These are phyloP conservation scores for Hipparchia semele DNA, from an alignment of 2,888 invertebrate species.

Conservation along the genomic window DNA sequence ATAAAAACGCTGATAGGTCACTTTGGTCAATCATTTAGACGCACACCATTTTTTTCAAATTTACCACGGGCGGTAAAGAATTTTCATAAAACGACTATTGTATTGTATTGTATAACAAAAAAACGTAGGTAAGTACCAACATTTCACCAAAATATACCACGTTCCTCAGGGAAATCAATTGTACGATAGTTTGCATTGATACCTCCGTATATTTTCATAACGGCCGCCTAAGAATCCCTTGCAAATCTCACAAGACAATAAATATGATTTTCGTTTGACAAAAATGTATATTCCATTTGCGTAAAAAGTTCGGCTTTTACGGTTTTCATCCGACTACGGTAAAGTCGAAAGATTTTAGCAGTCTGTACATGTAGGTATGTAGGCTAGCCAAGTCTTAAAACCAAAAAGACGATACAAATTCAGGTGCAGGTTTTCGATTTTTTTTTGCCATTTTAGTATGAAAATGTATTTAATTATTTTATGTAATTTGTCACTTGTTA, in stretches of 20 bases:
- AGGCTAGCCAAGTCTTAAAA: no score
- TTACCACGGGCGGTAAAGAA: not conserved
- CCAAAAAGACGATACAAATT: no score
- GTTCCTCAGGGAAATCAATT: conserved; percentile 61
- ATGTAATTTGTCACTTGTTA: no score
- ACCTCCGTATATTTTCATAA: conserved; percentile 59
- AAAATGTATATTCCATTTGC: conserved; percentile 21
- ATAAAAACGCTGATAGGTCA: no score
- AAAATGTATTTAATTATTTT: no score
- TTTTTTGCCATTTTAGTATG: no score
- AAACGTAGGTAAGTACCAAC: not conserved
- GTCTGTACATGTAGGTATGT: no score
- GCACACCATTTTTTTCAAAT: no score
- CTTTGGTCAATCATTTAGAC: no score
- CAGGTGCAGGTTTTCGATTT: no score
- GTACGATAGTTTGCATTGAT: conserved; percentile 57
- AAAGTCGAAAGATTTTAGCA: no score
- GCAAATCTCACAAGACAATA: conserved; percentile 43
- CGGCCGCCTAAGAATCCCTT: conserved; percentile 42
- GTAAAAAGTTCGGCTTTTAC: conserved; percentile 12
- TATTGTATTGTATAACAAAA: conserved; percentile 24
- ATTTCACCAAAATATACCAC: conserved; percentile 29
- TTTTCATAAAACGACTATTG: conserved; percentile 4
- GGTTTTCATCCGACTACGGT: not conserved
- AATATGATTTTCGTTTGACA: conserved; percentile 41